These are phyloP conservation scores for Gila robusta DNA, from an alignment of 2,797 vertebrate species.

Conservation along the genomic window DNA sequence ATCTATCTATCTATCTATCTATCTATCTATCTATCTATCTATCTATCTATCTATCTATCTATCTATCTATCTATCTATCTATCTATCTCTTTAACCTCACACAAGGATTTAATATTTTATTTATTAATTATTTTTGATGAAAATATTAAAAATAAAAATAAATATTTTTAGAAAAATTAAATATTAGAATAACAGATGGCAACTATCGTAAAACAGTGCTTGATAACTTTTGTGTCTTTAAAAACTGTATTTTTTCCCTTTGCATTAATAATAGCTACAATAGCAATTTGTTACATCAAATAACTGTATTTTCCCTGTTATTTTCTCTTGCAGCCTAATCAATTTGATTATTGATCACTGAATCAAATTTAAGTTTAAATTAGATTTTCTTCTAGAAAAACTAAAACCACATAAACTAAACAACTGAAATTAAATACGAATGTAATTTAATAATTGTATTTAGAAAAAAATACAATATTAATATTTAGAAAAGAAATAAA, in stretches of 20 bases:
- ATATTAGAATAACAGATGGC: background rate
- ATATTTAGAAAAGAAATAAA: background rate
- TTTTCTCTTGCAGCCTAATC: background rate
- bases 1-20: slow-evolving; percentile 9
- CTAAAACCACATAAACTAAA: background rate
- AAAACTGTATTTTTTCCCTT: background rate
- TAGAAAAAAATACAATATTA: background rate
- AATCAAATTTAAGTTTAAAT: background rate
- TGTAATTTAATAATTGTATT: background rate
- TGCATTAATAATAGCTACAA: background rate
- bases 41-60: slow-evolving; percentile 7
- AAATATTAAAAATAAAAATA: too few species aligned
- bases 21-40: background rate
- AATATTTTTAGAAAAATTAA: background rate
- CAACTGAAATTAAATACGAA: background rate
- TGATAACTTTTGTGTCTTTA: background rate
- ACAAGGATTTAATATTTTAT: background rate
- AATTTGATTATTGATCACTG: background rate
- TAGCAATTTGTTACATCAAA: background rate
- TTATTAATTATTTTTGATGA: background rate
- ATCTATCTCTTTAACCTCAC: background rate
- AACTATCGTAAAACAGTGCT: background rate
- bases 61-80: slow-evolving; percentile 26
- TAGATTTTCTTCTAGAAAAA: background rate
- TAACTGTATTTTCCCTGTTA: background rate